Conservation (phyloP, 1,140 invertebrate genomes). For the Pectinophora gossypiella region DNA sequence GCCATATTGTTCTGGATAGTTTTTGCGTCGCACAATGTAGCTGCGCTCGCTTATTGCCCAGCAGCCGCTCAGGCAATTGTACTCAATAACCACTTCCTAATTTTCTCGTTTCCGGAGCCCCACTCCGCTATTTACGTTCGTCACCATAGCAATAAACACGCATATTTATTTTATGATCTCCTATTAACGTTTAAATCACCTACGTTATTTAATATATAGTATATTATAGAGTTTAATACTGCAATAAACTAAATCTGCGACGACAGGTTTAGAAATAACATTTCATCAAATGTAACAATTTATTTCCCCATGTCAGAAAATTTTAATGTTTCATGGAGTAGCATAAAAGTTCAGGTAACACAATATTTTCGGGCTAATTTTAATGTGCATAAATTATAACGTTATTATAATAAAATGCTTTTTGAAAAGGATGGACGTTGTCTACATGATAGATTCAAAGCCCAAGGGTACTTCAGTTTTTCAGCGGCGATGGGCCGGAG, state of each 20-base stretch:
- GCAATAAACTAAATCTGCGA: neutral
- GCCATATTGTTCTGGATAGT: neutral
- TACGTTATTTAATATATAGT: neutral
- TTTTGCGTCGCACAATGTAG: neutral
- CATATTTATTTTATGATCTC: neutral
- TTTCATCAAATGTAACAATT: neutral
- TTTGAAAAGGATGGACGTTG: constrained; percentile 11
- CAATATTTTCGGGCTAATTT: neutral
- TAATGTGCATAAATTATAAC: neutral
- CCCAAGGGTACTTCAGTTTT: constrained; percentile 19
- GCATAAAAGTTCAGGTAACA: no score
- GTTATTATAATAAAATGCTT: neutral
- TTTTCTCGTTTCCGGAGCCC: constrained; percentile 61
- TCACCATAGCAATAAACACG: neutral
- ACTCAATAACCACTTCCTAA: constrained; percentile 68
- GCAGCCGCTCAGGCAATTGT: constrained; percentile 47
- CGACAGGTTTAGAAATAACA: no score
- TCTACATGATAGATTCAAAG: constrained; percentile 5
- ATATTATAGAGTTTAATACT: neutral
- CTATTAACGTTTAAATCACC: neutral
- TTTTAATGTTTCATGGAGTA: neutral
- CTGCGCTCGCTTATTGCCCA: constrained; percentile 4
- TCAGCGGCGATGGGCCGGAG: constrained; percentile 13
- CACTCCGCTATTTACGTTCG: constrained; percentile 15
- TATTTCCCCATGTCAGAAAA: neutral